phyloP scores from a whole-genome alignment of 1,140 invertebrate species.

The Aphelenchoides avenae region DNA sequence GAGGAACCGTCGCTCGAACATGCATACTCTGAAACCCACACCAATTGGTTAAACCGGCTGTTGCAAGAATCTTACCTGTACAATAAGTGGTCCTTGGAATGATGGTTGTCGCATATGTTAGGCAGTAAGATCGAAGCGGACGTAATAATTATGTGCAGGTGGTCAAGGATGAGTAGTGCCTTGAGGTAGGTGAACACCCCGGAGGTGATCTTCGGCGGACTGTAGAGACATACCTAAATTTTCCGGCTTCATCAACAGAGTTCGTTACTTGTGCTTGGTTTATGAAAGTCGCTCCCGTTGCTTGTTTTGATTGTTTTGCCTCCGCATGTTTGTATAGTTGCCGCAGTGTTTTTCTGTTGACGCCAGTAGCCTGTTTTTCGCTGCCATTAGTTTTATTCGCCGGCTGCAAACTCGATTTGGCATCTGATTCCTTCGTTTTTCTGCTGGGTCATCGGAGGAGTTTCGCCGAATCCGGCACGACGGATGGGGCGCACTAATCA shows the following conservation, averaged over 20 bases:
- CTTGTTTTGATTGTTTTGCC: too few relatives aligned
- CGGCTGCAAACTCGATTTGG: too few relatives aligned
- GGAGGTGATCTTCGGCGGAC: constrained; percentile 57
- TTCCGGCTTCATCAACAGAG: constrained; percentile 5
- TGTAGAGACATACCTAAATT: constrained; percentile 56
- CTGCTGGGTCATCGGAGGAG: too few relatives aligned
- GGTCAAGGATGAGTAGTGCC: constrained; percentile 54
- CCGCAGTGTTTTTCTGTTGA: too few relatives aligned
- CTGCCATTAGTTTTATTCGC: too few relatives aligned
- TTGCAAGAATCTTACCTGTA: constrained; percentile 34
- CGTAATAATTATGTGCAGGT: constrained; percentile 50
- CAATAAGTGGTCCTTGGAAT: constrained; percentile 49
- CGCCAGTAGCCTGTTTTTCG: too few relatives aligned
- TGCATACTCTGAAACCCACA: constrained; percentile 37
- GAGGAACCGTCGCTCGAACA: constrained; percentile 56
- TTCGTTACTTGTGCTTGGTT: neutral
- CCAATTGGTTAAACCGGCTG: constrained; percentile 10
- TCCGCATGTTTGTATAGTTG: too few relatives aligned
- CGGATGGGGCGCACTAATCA: too few relatives aligned
- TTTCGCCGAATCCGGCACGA: too few relatives aligned
- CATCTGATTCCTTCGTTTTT: too few relatives aligned
- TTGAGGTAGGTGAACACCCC: constrained; percentile 59
- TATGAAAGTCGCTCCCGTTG: too few relatives aligned
- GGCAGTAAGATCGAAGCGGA: constrained; percentile 44
- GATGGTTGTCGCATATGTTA: constrained; percentile 56